Percentiles rank a stretch among this genome's conserved stretches.
These are phyloP conservation scores for Picathartes gymnocephalus DNA, from an alignment of 2,113 vertebrate species.

Conservation along the genomic window DNA sequence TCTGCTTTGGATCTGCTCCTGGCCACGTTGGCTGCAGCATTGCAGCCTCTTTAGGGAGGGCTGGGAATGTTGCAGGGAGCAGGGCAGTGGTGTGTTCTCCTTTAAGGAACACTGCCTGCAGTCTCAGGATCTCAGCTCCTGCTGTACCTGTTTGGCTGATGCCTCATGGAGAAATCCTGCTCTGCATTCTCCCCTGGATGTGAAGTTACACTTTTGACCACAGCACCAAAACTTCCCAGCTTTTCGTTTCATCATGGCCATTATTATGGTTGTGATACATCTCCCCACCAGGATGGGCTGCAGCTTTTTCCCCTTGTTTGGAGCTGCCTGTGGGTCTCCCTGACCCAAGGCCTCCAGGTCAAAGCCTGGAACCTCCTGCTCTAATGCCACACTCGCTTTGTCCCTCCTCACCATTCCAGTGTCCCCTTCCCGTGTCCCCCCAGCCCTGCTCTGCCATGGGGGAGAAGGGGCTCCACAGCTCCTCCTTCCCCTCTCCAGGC, in stretches of 20 bases:
- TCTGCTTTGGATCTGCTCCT: neutral
- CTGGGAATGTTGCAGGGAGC: neutral
- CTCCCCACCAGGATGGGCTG: neutral
- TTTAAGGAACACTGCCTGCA: neutral
- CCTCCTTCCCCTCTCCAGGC: neutral
- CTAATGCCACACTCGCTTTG: rapidly evolving
- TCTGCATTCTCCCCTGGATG: neutral
- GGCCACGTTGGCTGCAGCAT: neutral
- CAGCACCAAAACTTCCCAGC: neutral
- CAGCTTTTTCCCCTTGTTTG: neutral
- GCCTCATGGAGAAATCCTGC: neutral
- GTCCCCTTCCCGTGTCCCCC: too few relatives aligned
- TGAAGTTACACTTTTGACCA: neutral
- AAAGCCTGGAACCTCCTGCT: neutral
- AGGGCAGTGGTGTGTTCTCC: neutral
- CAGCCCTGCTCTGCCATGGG: rapidly evolving
- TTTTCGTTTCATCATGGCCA: neutral
- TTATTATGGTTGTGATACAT: neutral
- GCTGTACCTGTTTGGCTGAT: neutral
- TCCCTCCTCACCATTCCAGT: neutral
- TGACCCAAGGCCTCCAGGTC: too few relatives aligned
- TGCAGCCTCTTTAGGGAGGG: neutral
- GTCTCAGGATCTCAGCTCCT: neutral
- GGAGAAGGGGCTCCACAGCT: neutral
- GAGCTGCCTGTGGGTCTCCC: neutral